Evolutionary conservation across 2,113 vertebrate genomes (phyloP), one percentile per base, ranked within the genome.

Genomic region (Vireo altiloquus): DNA sequence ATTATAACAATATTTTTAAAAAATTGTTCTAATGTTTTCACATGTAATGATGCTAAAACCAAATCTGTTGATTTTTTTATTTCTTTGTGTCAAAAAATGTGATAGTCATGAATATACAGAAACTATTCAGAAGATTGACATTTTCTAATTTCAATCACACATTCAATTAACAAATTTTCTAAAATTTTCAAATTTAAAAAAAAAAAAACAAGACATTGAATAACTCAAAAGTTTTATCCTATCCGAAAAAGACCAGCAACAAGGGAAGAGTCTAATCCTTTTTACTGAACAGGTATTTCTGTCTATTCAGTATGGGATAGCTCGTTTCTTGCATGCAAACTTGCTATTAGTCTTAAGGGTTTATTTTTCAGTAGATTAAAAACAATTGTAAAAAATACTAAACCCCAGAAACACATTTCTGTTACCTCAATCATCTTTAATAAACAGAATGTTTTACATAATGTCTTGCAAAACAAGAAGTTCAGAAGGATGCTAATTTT

Each of bases 231-330:
- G 10, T 79, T 89, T 94, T 59, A 15, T 91, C 11, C 24, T 85
- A 52, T 31, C 47, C 31, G 44, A 49, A 94, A 81, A 85, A 42
- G 25, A 7, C 13, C 15, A 54, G 5, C 5, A 70, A 3, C 10
- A 65, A n/a, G 27, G 59, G 14, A 75, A 76, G 6, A 54, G 25
- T 30, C 35, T 77, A 33, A 65, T 87, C 8, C 22, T 61, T 96
- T 89, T 90, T 80, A n/a, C 19, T 85, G 59, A 77, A 47, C n/a
- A 47, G 25, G 6, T 80, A 80, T 81, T 64, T 10, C 39, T 90
- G 19, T 54, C 20, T 78, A 39, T 60, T 3, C 0, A 0, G 9
- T 39, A 30, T 42, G 12, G 10, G 28, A 37, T 19, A 76, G 22
- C 33, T 74, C 8, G 0, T 59, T 87, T 87, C 21, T 21, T 23